Percentiles rank a stretch among this genome's conserved stretches.
phyloP scores from a whole-genome alignment of 2,888 invertebrate species.

The Agrotis segetum region DNA sequence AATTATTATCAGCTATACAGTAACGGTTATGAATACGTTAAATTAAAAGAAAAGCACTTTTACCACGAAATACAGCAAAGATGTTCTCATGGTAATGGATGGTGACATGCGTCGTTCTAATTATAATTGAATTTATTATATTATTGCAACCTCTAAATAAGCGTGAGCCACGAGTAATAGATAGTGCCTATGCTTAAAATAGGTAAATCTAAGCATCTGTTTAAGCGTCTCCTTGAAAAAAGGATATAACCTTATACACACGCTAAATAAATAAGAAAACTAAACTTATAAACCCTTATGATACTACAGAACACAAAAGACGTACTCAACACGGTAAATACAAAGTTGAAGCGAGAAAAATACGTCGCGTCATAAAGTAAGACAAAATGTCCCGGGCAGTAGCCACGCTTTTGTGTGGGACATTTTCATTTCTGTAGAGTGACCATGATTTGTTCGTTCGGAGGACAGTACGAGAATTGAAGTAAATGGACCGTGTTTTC shows the following conservation, averaged over 20 bases:
- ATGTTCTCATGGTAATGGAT: too few relatives aligned
- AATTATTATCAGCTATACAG: too few relatives aligned
- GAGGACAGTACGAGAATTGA: constrained; percentile 34
- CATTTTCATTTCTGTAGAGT: constrained; percentile 61
- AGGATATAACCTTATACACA: neutral
- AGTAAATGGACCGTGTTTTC: constrained; percentile 41
- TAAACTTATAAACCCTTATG: constrained; percentile 5
- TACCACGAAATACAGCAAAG: too few relatives aligned
- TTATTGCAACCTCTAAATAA: too few relatives aligned
- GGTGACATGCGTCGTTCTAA: too few relatives aligned
- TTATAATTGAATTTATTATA: too few relatives aligned
- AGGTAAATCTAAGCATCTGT: too few relatives aligned
- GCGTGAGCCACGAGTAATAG: too few relatives aligned
- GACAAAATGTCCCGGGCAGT: constrained; percentile 54
- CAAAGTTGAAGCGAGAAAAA: constrained; percentile 54
- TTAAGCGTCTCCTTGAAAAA: too few relatives aligned
- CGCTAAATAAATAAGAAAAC: constrained; percentile 11
- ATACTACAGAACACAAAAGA: constrained; percentile 42
- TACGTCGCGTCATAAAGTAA: constrained; percentile 52
- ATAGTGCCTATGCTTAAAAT: too few relatives aligned
- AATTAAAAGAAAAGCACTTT: too few relatives aligned
- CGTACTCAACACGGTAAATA: constrained; percentile 34
- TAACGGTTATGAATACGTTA: too few relatives aligned
- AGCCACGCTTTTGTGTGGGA: constrained; percentile 53
- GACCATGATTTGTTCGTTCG: constrained; percentile 61